These are phyloP conservation scores for Virgularia gustaviana DNA, from an alignment of 92 coral and sea anemone species.

Conservation along the genomic window DNA sequence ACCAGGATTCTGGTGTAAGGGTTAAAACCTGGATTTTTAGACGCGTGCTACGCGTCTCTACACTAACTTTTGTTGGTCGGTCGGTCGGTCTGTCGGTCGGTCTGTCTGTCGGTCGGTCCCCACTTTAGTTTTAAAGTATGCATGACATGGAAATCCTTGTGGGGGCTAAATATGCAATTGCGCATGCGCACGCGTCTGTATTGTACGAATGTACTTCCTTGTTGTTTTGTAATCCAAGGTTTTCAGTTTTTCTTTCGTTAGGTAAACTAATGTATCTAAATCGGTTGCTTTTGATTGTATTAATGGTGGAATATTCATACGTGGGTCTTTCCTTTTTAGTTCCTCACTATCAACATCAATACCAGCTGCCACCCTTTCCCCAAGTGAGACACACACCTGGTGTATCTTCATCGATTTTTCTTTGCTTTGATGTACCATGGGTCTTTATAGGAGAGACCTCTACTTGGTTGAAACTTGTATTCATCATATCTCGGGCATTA, in stretches of 20 bases:
- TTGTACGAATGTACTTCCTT: no score
- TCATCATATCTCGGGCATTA: neutral
- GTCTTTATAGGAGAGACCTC: slow-evolving; percentile 8
- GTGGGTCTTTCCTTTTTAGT: neutral
- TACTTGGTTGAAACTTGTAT: slow-evolving; percentile 18
- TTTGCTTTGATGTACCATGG: slow-evolving; percentile 15
- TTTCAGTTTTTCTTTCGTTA: slow-evolving; percentile 22
- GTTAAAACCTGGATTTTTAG: no score
- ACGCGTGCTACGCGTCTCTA: no score
- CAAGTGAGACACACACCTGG: neutral
- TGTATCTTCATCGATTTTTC: slow-evolving; percentile 1
- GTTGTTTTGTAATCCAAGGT: slow-evolving; percentile 22
- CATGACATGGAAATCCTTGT: no score
- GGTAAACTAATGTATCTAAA: slow-evolving; percentile 12
- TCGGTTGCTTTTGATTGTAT: slow-evolving; percentile 23
- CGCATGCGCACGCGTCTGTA: no score
- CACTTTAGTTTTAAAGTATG: no score
- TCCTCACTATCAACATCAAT: slow-evolving; percentile 16
- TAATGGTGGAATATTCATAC: neutral
- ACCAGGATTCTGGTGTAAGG: slow-evolving; percentile 38
- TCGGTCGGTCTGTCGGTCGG: no score
- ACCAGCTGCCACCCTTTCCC: slow-evolving; percentile 8
- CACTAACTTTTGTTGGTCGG: no score
- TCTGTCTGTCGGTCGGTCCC: no score
- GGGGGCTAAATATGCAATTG: no score